Evolutionary conservation across 2,888 invertebrate species (phyloP).

Genomic region (Ochropacha duplaris): DNA sequence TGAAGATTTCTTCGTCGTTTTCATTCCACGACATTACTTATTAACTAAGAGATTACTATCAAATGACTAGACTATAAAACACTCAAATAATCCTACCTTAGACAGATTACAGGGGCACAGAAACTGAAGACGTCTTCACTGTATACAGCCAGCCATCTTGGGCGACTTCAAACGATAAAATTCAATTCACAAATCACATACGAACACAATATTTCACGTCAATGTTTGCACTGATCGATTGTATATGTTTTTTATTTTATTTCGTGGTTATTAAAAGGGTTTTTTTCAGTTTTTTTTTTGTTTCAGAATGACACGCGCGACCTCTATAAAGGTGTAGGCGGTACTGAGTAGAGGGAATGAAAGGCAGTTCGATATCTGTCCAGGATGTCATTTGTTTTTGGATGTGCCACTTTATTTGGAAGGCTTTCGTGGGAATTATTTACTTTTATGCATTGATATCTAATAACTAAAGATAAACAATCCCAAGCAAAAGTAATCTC

Average conservation of each 20-base stretch:
- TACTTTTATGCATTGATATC: too few species aligned
- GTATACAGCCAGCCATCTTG: not conserved
- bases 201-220: not conserved
- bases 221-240: not conserved
- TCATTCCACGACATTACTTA: too few species aligned
- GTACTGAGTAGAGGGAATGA: not conserved
- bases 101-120: too few species aligned
- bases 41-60: too few species aligned
- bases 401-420: not conserved
- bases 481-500: too few species aligned
- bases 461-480: too few species aligned
- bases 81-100: too few species aligned
- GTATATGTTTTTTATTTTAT: not conserved
- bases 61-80: too few species aligned
- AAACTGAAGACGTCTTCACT: not conserved
- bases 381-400: not conserved
- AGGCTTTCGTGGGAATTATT: too few species aligned
- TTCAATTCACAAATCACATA: not conserved
- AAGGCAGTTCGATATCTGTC: not conserved
- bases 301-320: not conserved
- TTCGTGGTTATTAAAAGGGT: not conserved
- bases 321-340: rapidly evolving
- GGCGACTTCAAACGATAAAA: not conserved
- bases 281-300: not conserved
- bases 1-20: too few species aligned